These are phyloP conservation scores for Trichoplusia ni DNA, from an alignment of 1,140 invertebrate genomes.

Conservation along the genomic window DNA sequence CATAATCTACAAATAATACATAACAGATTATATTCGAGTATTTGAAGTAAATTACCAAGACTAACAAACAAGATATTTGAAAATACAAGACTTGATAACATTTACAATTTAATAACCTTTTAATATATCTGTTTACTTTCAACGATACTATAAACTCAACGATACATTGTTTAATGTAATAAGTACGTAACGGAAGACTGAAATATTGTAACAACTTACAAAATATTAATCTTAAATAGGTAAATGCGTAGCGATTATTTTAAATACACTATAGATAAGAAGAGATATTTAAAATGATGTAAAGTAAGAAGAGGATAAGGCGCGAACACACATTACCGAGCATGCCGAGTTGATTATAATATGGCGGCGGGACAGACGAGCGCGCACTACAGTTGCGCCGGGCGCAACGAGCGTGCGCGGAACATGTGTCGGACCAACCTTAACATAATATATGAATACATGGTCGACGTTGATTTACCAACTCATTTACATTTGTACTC, in stretches of 20 bases:
- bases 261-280: conserved; percentile 16
- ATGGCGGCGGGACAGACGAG: too few relatives aligned
- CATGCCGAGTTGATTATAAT: too few relatives aligned
- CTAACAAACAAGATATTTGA: conserved; percentile 11
- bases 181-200: conserved; percentile 41
- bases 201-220: conserved; percentile 36
- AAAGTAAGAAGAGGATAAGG: neutral
- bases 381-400: too few relatives aligned
- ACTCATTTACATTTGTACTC: conserved; percentile 1
- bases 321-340: too few relatives aligned
- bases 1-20: conserved; percentile 15
- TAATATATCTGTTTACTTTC: conserved; percentile 6
- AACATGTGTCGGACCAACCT: too few relatives aligned
- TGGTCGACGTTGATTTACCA: neutral
- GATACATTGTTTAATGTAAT: neutral
- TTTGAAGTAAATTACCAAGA: conserved; percentile 3
- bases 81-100: conserved; percentile 5
- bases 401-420: too few relatives aligned
- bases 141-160: conserved; percentile 22
- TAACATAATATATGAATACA: neutral
- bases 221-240: conserved; percentile 37
- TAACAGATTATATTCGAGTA: conserved; percentile 8
- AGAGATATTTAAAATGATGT: neutral
- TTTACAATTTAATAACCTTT: conserved; percentile 7
- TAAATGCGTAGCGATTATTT: conserved; percentile 33